These are phyloP conservation scores for Wiebesia pumilae DNA, from an alignment of 1,140 invertebrate genomes.

Conservation along the genomic window DNA sequence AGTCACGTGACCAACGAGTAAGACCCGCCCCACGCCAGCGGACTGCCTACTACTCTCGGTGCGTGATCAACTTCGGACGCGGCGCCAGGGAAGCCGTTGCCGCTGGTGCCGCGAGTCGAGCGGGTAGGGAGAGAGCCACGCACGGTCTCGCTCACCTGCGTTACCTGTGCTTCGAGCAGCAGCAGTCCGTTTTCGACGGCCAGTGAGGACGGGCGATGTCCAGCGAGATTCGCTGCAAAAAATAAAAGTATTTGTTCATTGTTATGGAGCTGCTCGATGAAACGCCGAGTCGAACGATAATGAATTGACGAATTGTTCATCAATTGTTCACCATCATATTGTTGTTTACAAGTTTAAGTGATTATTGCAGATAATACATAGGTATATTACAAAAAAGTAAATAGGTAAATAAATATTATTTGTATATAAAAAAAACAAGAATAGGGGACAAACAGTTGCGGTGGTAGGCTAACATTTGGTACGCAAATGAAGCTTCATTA, in stretches of 20 bases:
- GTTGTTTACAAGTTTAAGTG: too few species aligned
- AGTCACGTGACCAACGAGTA: conserved; percentile 65
- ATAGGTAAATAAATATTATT: too few species aligned
- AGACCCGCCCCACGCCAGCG: conserved; percentile 52
- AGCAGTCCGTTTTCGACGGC: conserved; percentile 64
- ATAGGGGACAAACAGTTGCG: too few species aligned
- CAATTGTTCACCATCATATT: too few species aligned
- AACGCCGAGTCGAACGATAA: background rate
- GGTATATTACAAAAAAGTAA: too few species aligned
- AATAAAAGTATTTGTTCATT: background rate
- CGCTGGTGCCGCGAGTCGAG: conserved; percentile 9
- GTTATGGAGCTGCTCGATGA: background rate
- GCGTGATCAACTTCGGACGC: background rate
- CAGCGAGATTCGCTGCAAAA: background rate
- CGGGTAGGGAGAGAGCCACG: background rate
- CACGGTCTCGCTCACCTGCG: conserved; percentile 65
- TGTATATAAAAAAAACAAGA: too few species aligned
- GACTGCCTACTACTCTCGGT: conserved; percentile 26
- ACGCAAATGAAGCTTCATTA: too few species aligned
- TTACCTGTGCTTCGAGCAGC: conserved; percentile 63
- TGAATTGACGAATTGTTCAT: background rate
- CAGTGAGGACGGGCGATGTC: conserved; percentile 56
- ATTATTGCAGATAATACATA: too few species aligned
- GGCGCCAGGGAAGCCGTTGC: background rate
- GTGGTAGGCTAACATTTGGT: too few species aligned